Evolutionary conservation across 1,140 invertebrate species (phyloP), one percentile per base, ranked within the genome.

Genomic region (Bradynema listronoti): DNA sequence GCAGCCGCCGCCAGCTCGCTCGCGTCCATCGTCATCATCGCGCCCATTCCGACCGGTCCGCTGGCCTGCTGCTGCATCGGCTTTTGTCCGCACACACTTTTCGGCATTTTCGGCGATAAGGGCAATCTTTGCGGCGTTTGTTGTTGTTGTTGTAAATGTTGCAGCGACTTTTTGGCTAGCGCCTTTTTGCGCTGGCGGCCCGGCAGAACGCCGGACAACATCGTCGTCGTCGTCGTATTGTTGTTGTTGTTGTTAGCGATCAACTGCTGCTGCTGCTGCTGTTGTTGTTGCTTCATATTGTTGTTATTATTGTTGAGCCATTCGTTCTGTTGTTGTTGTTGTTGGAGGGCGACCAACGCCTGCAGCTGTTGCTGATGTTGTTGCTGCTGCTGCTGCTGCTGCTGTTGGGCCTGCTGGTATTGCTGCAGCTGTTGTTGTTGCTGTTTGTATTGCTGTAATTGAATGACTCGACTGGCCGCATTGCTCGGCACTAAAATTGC

Each of bases 371-470:
- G 55, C n/a, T 49, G 33, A 33, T 25, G 56, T 22, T 22, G 56
- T 22, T 24, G 56, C 29, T 49, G 56, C 56, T 14, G 34, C 56
- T 33, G 56, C 56, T 49, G 52, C 46, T 57, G 56, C 50, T 36
- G 50, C 56, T 45, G 4, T 34, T 57, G 33, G 16, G 47, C 47
- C 55, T 16, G 47, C 55, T 34, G 59, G 41, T 58, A 60, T 49
- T 62, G 59, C 49, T 57, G 56, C 56, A 32, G 4, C 42, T 61
- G 56, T 61, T 61, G 16, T 39, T 57, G 57, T 41, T 57, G 49
- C 29, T 56, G 59, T 46, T 61, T 51, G 22, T 61, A 56, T 45
- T 60, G 56, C 7, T 49, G 58, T 25, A 49, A 46, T 36, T 61
- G 59, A 52, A 61, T 61, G 34, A 61, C 46, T 3, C 59, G 51